Conservation (phyloP, 2,888 invertebrate species). For the Gari tellinella region DNA sequence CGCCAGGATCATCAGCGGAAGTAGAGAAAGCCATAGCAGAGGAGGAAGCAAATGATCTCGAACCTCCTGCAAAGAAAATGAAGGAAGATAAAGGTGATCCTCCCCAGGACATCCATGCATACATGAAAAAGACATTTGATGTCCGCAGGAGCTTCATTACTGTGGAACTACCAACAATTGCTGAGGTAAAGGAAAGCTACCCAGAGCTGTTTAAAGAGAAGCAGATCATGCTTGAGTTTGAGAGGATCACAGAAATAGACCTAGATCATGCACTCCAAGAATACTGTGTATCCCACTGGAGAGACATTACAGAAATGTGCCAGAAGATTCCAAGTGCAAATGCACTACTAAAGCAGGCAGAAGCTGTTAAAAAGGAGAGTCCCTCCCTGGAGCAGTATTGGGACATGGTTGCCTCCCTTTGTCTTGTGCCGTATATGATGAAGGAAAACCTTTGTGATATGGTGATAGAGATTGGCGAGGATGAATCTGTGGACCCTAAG, state of each 20-base stretch:
- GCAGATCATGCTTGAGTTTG: slow-evolving; percentile 77
- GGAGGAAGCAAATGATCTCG: slow-evolving; percentile 48
- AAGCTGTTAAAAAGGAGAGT: slow-evolving; percentile 77
- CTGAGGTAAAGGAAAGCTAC: slow-evolving; percentile 74
- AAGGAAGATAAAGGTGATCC: slow-evolving; percentile 61
- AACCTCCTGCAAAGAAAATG: slow-evolving; percentile 44
- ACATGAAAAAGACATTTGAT: slow-evolving; percentile 79
- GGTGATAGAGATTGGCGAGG: slow-evolving; percentile 76
- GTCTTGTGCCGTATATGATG: slow-evolving; percentile 76
- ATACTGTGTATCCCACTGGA: slow-evolving; percentile 78
- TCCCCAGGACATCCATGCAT: slow-evolving; percentile 72
- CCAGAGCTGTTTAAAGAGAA: slow-evolving; percentile 77
- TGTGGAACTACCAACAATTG: slow-evolving; percentile 76
- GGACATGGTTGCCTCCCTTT: slow-evolving; percentile 81
- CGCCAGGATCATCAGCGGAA: slow-evolving; percentile 70
- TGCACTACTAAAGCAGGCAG: slow-evolving; percentile 74
- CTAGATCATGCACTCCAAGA: slow-evolving; percentile 79
- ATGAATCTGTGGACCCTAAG: slow-evolving; percentile 76
- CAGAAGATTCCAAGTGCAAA: slow-evolving; percentile 70
- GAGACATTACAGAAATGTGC: slow-evolving; percentile 74
- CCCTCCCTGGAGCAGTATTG: slow-evolving; percentile 78
- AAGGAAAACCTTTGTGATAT: slow-evolving; percentile 78
- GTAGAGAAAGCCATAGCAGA: slow-evolving; percentile 62
- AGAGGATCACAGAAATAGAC: slow-evolving; percentile 77
- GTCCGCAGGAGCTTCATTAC: slow-evolving; percentile 75